A percentile compares a stretch with the other conserved stretches of the same genome.
Conservation (phyloP, 2,113 vertebrate species). For the Vombatus ursinus region DNA sequence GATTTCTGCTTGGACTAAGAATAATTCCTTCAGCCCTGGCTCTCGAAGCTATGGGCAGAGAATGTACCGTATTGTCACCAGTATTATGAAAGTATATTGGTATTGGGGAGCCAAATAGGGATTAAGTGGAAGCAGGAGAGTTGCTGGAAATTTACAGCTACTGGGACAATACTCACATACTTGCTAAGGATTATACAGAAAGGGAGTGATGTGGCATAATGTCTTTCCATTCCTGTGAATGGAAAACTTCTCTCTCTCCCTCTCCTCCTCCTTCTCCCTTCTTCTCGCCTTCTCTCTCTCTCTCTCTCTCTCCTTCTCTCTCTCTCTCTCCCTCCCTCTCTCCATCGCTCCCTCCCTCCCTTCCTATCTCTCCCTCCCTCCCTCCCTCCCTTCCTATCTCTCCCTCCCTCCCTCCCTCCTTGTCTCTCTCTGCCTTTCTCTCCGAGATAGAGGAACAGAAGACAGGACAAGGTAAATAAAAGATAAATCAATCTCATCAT, state of each 20-base stretch:
- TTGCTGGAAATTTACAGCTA: neutral
- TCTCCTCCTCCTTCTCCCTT: too few species aligned
- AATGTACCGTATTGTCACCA: neutral
- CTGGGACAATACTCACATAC: neutral
- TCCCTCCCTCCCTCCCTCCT: too few species aligned
- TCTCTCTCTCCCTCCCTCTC: neutral
- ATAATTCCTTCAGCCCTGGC: neutral
- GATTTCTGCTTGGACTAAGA: conserved; percentile 18
- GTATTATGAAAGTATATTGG: neutral
- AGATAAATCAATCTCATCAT: neutral
- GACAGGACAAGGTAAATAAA: neutral
- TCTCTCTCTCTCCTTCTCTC: too few species aligned
- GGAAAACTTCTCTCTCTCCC: neutral
- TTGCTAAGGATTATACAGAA: neutral
- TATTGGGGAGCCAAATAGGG: neutral
- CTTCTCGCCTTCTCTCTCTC: too few species aligned
- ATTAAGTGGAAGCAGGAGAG: neutral
- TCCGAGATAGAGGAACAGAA: neutral
- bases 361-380: neutral
- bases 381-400: too few species aligned
- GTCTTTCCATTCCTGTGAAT: neutral
- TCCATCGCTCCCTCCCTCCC: too few species aligned
- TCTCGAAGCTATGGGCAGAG: neutral
- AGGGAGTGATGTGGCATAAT: neutral
- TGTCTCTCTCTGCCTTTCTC: too few species aligned